A percentile compares a stretch with the other conserved stretches of the same genome.
phyloP scores from a whole-genome alignment of 2,888 invertebrate genomes.

The Portevinia maculata region DNA sequence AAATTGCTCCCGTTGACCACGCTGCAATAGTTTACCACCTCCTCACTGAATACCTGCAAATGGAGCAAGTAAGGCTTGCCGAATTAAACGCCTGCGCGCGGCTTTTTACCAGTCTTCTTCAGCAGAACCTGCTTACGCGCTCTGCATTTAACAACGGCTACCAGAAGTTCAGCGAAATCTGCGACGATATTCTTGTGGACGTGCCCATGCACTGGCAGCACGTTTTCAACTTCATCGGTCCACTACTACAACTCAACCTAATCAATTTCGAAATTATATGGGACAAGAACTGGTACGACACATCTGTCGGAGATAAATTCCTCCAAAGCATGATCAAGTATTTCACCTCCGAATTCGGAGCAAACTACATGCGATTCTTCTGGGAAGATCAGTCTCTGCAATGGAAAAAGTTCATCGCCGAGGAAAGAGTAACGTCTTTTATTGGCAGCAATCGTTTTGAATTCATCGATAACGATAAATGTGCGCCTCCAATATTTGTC shows the following conservation, averaged over 20 bases:
- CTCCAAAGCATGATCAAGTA: conserved; percentile 78
- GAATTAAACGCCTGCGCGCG: conserved; percentile 78
- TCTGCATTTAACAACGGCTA: conserved; percentile 77
- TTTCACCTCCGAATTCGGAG: conserved; percentile 80
- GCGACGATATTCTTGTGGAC: conserved; percentile 79
- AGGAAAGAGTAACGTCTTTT: conserved; percentile 75
- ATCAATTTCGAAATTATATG: conserved; percentile 78
- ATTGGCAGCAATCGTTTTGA: conserved; percentile 77
- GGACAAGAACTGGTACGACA: conserved; percentile 78
- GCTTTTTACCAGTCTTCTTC: conserved; percentile 77
- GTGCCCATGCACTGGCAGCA: conserved; percentile 80
- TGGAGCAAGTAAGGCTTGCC: conserved; percentile 73
- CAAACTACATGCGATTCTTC: conserved; percentile 78
- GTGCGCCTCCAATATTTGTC: conserved; percentile 60
- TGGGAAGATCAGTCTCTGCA: conserved; percentile 79
- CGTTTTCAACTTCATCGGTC: conserved; percentile 80
- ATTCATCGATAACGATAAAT: conserved; percentile 77
- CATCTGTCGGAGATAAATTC: conserved; percentile 77
- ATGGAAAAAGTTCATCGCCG: conserved; percentile 77
- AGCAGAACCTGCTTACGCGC: conserved; percentile 74
- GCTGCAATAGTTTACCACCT: conserved; percentile 76
- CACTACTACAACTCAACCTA: conserved; percentile 78
- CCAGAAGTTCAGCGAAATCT: conserved; percentile 76
- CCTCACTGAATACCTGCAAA: conserved; percentile 78
- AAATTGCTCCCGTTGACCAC: conserved; percentile 75